Conservation (phyloP, 2,888 invertebrate species). For the Acrocyrtus sp. region DNA sequence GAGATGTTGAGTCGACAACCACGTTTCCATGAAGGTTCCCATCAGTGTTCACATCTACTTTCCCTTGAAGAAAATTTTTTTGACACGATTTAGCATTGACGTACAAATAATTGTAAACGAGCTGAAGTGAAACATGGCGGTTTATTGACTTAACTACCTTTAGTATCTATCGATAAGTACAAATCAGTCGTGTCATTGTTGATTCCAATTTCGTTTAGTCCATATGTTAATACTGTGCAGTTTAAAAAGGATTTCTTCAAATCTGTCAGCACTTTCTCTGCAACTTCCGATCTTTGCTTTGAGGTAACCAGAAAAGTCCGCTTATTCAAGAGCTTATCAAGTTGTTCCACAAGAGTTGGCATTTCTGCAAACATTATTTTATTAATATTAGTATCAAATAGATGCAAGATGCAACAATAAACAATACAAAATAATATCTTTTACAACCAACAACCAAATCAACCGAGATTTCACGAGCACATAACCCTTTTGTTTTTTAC, state of each 20-base stretch:
- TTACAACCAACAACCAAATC: too few relatives aligned
- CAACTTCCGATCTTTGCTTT: slow-evolving; percentile 11
- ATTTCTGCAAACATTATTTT: too few relatives aligned
- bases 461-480: too few relatives aligned
- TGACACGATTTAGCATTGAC: not conserved
- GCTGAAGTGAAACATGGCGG: too few relatives aligned
- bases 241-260: slow-evolving; percentile 27
- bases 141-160: slow-evolving; percentile 23
- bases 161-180: slow-evolving; percentile 37
- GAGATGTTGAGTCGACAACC: not conserved
- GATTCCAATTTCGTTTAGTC: slow-evolving; percentile 31
- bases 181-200: slow-evolving; percentile 14
- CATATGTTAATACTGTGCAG: slow-evolving; percentile 34
- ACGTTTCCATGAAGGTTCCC: slow-evolving; percentile 17
- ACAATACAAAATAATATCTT: too few relatives aligned
- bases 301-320: too few relatives aligned
- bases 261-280: slow-evolving; percentile 14
- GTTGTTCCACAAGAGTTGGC: too few relatives aligned
- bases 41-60: slow-evolving; percentile 20
- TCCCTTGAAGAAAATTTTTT: slow-evolving; percentile 4
- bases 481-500: too few relatives aligned
- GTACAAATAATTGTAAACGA: too few relatives aligned
- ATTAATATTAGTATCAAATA: too few relatives aligned
- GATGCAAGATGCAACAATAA: too few relatives aligned
- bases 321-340: too few relatives aligned